A percentile compares a stretch with the other conserved stretches of the same genome.
Evolutionary conservation across 2,888 invertebrate genomes (phyloP).

Genomic region (Melipona beecheii): DNA sequence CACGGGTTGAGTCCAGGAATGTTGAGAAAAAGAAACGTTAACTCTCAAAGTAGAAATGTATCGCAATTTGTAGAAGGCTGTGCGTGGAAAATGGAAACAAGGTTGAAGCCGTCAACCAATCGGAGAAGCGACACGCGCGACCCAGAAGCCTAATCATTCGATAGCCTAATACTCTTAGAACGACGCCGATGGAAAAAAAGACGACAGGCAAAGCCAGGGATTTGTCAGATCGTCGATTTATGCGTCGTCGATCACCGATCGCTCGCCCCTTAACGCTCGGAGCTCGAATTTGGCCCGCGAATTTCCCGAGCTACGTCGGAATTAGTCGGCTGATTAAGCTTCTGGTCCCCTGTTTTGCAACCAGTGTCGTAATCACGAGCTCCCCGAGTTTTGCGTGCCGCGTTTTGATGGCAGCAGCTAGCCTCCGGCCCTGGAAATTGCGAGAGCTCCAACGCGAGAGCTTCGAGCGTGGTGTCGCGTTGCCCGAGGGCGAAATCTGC

Average conservation of each 20-base stretch:
- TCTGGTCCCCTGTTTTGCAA: constrained; percentile 18
- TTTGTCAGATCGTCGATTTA: constrained; percentile 44
- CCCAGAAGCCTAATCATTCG: neutral
- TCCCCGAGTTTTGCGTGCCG: constrained; percentile 29
- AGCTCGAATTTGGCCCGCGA: constrained; percentile 48
- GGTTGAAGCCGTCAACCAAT: neutral
- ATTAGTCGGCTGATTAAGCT: constrained; percentile 77
- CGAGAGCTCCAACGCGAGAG: constrained; percentile 68
- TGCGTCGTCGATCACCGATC: constrained; percentile 64
- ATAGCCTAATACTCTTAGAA: constrained; percentile 16
- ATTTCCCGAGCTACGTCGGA: constrained; percentile 42
- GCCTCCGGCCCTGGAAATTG: constrained; percentile 66
- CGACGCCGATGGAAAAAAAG: constrained; percentile 4
- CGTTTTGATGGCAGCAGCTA: constrained; percentile 69
- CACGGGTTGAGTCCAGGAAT: neutral
- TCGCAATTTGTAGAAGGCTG: neutral
- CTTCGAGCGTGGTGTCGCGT: constrained; percentile 43
- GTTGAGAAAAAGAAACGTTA: neutral
- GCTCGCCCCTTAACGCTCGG: constrained; percentile 11
- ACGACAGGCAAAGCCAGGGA: constrained; percentile 8
- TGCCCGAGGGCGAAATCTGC: constrained; percentile 58
- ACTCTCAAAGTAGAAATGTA: neutral
- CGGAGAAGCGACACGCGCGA: neutral
- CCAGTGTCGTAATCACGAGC: constrained; percentile 2
- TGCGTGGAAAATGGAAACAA: neutral